These are phyloP conservation scores for Drymodes brunneopygia DNA, from an alignment of 2,113 vertebrate species.

Conservation along the genomic window DNA sequence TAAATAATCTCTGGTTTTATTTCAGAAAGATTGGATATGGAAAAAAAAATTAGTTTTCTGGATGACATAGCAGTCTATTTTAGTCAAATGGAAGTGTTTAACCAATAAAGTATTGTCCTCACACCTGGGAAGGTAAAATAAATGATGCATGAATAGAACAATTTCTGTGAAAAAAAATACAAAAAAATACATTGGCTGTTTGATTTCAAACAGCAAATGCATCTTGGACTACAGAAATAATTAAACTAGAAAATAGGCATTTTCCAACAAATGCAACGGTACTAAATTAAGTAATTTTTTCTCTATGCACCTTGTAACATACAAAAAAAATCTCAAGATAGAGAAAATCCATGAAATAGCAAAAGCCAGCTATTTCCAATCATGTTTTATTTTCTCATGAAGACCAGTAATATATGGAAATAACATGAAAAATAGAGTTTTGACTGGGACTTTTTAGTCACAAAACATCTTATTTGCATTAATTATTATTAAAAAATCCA, in stretches of 20 bases:
- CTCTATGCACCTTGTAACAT: fast-evolving
- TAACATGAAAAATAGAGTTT: not conserved
- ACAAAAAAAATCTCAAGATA: not conserved
- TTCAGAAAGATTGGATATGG: not conserved
- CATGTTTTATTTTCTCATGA: not conserved
- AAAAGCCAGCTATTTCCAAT: not conserved
- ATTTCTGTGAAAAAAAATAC: not conserved
- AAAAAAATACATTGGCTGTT: not conserved
- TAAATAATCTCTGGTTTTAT: not conserved
- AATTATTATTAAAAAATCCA: not conserved
- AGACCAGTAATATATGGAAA: not conserved
- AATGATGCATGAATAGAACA: not conserved
- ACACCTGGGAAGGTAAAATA: not conserved
- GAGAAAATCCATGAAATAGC: not conserved
- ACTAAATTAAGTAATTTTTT: not conserved
- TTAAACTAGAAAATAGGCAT: not conserved
- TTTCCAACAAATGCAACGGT: not conserved
- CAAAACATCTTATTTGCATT: not conserved
- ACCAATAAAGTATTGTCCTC: not conserved
- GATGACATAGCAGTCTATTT: fast-evolving
- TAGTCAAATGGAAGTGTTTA: not conserved
- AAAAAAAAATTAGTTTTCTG: not conserved
- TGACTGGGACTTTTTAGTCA: not conserved
- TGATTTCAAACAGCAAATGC: not conserved
- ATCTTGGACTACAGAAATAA: not conserved